Conservation (phyloP, 2,888 invertebrate genomes). For the Ennomos erosarius region DNA sequence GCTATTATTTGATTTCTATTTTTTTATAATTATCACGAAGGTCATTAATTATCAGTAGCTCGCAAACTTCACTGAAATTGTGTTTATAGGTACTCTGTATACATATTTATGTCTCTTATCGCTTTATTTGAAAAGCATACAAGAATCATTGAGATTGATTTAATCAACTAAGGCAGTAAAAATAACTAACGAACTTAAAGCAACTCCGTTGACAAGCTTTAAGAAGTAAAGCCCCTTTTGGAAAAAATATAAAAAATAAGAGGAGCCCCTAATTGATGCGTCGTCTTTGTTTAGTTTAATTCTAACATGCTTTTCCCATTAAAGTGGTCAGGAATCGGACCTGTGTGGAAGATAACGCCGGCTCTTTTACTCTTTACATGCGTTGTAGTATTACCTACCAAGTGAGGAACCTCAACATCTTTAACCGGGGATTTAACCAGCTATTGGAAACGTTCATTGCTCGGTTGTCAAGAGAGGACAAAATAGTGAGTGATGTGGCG, state of each 20-base stretch:
- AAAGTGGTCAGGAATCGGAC: conserved; percentile 83
- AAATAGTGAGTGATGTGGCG: conserved; percentile 72
- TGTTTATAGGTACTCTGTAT: conserved; percentile 15
- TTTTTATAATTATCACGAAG: conserved; percentile 4
- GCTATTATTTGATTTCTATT: conserved; percentile 10
- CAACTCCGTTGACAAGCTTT: conserved; percentile 78
- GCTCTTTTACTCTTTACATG: conserved; percentile 81
- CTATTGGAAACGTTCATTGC: conserved; percentile 55
- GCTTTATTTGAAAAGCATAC: conserved; percentile 79
- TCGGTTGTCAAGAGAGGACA: conserved; percentile 59
- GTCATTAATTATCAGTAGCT: conserved; percentile 4
- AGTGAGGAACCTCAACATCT: conserved; percentile 60
- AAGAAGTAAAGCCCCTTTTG: conserved; percentile 80
- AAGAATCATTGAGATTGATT: conserved; percentile 81
- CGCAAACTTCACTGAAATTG: conserved; percentile 1
- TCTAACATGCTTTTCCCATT: conserved; percentile 86
- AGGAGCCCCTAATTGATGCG: conserved; percentile 84
- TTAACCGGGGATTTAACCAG: conserved; percentile 76
- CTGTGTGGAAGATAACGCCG: conserved; percentile 79
- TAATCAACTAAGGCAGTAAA: conserved; percentile 80
- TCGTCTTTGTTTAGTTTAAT: conserved; percentile 86
- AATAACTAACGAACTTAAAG: conserved; percentile 72
- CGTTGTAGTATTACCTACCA: conserved; percentile 83
- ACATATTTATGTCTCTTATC: conserved; percentile 72
- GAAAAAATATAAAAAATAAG: conserved; percentile 67